phyloP scores from a whole-genome alignment of 2,888 invertebrate genomes.

The Perithous albicinctus region DNA sequence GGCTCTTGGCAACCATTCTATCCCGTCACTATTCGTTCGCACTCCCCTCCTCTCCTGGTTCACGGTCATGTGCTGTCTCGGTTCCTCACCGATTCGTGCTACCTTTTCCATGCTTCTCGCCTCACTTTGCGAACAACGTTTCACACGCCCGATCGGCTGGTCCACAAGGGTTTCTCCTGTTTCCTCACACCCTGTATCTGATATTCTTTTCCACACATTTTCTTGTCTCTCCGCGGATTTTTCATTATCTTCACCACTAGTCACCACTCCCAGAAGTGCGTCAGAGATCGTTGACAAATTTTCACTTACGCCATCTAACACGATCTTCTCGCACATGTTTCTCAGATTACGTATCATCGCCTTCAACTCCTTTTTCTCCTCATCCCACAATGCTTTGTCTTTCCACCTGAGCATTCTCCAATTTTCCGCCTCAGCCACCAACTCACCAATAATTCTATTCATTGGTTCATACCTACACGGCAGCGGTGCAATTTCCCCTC shows the following conservation, averaged over 20 bases:
- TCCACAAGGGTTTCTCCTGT: not conserved
- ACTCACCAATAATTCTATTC: slow-evolving; percentile 7
- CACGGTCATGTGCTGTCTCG: not conserved
- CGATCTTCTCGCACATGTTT: not conserved
- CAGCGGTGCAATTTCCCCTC: not conserved
- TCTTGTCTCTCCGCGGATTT: not conserved
- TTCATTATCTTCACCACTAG: not conserved
- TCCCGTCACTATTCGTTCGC: not conserved
- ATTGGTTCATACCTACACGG: slow-evolving; percentile 28
- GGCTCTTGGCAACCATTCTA: not conserved
- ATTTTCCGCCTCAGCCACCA: slow-evolving; percentile 11
- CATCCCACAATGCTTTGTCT: slow-evolving; percentile 9
- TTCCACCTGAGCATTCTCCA: slow-evolving; percentile 3
- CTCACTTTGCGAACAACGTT: not conserved
- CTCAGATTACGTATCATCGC: not conserved
- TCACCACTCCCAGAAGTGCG: not conserved
- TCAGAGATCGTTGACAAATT: slow-evolving; percentile 5
- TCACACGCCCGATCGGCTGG: not conserved
- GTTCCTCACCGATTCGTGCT: too few relatives aligned
- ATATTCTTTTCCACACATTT: not conserved
- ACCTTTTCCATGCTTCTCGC: not conserved
- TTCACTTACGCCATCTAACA: not conserved
- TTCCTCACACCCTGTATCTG: not conserved
- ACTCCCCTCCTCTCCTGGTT: not conserved
- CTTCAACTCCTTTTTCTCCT: not conserved